Base-by-base conservation (phyloP, 2,888 invertebrate genomes). In the Orchesella flavescens region DNA sequence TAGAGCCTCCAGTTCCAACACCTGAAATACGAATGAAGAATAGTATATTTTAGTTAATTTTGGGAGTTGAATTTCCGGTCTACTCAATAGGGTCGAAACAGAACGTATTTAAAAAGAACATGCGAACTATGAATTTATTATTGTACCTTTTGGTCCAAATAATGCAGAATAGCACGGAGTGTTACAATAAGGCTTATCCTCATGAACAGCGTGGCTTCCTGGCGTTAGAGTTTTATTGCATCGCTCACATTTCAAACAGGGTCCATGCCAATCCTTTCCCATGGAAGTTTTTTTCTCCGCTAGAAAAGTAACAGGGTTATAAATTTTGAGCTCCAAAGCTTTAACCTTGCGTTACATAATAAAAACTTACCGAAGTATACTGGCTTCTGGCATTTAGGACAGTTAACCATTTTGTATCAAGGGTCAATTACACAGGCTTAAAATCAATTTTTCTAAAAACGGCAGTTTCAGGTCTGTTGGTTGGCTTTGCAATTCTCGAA, bases 221-320 rank as follows among this genome's bases (percentile, higher is more conserved):
- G 93, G 93, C 43, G 92, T 91, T 74, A 94, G 90, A 0, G 93
- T 93, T 89, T 93, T 94, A 90, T 93, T 93, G 90, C 94, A 94
- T 89, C 93, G 93, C 89, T 93, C 93, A 88, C 94, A 94, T 85
- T 93, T 91, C 65, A 94, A 90, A 89, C 94, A 94, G 24, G 91
- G 92, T 0, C 92, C 90, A 89, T 94, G 94, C 94, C 94, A 94
- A 89, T 94, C 94, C 89, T 93, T 93, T 23, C 94, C 94, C 86
- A 94, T 90, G 1, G 94, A 94, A 0, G 93, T 93, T 89, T 94
- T 93, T 86, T 93, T 91, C 89, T 94, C 94, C 69, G 94, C 94
- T 94, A 89, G 69, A 91, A 91, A 77, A 89, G 85, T 89, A 87
- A 88, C 86, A 13, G 2, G 34, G n/a, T n/a, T n/a, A n/a, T n/a